These are phyloP conservation scores for Nixonia krombeini DNA, from an alignment of 1,140 invertebrate species.

Conservation along the genomic window DNA sequence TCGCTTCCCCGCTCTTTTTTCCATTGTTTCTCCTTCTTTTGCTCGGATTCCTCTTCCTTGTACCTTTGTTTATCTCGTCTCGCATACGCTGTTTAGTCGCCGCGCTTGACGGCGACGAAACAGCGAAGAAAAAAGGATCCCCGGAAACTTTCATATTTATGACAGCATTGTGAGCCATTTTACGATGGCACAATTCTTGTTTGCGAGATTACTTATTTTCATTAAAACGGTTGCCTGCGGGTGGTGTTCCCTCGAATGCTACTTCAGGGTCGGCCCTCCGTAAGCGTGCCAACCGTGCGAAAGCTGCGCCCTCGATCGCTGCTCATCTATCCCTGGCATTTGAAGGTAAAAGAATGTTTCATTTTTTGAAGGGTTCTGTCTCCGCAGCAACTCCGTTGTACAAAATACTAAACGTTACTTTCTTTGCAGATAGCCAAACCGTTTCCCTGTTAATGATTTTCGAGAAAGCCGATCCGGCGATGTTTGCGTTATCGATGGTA, in stretches of 20 bases:
- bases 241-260: constrained; percentile 25
- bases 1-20: constrained; percentile 2
- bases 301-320: constrained; percentile 6
- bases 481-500: constrained; percentile 5
- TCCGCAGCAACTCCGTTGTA: no score
- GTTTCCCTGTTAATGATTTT: no score
- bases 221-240: constrained; percentile 53
- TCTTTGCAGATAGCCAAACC: no score
- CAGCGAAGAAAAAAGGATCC: constrained; percentile 8
- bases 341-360: no score
- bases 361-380: no score
- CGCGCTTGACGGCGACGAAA: no score
- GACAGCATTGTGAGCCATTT: constrained; percentile 45
- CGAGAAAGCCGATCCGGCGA: no score
- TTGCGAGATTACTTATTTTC: constrained; percentile 59
- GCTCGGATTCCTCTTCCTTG: constrained; percentile 1
- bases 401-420: no score
- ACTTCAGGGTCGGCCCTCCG: constrained; percentile 31
- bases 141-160: constrained; percentile 59
- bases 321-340: no score
- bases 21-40: constrained; percentile 3
- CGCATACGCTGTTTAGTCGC: no score
- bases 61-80: background rate
- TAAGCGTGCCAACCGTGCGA: constrained; percentile 29
- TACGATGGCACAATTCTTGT: constrained; percentile 55